These are phyloP conservation scores for Lordiphosa clarofinis DNA, from an alignment of 1,140 invertebrate species.

Conservation along the genomic window DNA sequence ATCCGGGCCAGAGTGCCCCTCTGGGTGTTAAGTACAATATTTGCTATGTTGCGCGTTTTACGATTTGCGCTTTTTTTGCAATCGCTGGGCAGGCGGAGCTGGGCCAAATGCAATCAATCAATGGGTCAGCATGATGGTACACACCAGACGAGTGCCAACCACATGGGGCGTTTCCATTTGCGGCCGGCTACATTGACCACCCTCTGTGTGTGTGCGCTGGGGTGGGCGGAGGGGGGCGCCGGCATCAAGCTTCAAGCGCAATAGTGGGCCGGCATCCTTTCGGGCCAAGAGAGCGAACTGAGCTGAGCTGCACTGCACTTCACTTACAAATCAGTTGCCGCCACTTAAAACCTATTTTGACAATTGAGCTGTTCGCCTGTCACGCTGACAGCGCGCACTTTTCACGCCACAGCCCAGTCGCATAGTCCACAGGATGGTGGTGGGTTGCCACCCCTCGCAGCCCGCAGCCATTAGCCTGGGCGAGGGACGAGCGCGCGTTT, in stretches of 20 bases:
- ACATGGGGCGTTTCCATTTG: conserved; percentile 78
- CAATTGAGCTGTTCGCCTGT: conserved; percentile 76
- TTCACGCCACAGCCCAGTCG: too few species aligned
- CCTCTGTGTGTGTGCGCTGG: conserved; percentile 33
- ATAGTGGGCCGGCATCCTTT: conserved; percentile 5
- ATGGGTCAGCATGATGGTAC: conserved; percentile 67
- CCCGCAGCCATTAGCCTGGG: conserved; percentile 29
- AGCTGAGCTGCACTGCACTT: conserved; percentile 26
- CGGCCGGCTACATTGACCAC: conserved; percentile 62
- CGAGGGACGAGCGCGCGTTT: conserved; percentile 47
- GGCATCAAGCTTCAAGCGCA: conserved; percentile 8
- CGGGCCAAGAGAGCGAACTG: background rate
- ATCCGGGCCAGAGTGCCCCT: conserved; percentile 47
- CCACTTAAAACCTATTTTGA: conserved; percentile 78
- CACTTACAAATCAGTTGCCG: conserved; percentile 65
- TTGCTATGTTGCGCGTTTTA: conserved; percentile 66
- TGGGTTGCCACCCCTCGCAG: conserved; percentile 10
- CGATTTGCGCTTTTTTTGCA: conserved; percentile 54
- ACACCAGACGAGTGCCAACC: conserved; percentile 54
- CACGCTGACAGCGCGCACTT: conserved; percentile 64
- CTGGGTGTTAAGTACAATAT: conserved; percentile 73
- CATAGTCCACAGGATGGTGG: too few species aligned
- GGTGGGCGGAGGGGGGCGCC: too few species aligned
- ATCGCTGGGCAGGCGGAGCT: conserved; percentile 19
- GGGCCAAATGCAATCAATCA: conserved; percentile 72